These are phyloP conservation scores for Rhabdomys pumilio DNA, from an alignment of 2,797 vertebrate genomes.

Conservation along the genomic window DNA sequence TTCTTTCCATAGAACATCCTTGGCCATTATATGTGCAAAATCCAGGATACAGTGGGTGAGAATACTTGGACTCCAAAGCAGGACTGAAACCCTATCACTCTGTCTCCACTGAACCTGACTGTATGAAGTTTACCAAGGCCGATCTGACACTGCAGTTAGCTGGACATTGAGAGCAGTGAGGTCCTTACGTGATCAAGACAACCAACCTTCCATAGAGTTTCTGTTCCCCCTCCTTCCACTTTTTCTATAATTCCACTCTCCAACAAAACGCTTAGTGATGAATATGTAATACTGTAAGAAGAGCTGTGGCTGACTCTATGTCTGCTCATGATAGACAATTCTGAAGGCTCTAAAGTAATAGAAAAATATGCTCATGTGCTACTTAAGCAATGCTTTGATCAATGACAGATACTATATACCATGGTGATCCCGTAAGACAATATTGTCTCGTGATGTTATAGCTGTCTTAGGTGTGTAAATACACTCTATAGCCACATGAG, in stretches of 20 bases:
- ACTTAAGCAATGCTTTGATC: not conserved
- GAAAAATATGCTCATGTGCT: not conserved
- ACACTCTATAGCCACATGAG: not conserved
- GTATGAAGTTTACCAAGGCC: not conserved
- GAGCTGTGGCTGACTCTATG: not conserved
- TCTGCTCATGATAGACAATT: slow-evolving; percentile 3
- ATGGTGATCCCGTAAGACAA: not conserved
- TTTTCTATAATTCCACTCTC: not conserved
- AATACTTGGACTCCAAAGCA: not conserved
- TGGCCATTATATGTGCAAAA: not conserved
- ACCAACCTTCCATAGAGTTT: not conserved
- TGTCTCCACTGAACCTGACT: not conserved
- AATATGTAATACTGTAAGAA: not conserved
- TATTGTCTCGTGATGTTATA: not conserved
- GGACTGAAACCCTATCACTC: not conserved
- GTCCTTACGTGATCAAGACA: not conserved
- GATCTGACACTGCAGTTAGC: too few relatives aligned
- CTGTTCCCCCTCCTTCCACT: not conserved
- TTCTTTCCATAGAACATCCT: not conserved
- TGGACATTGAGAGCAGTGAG: not conserved
- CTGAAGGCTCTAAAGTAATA: not conserved
- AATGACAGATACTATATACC: too few relatives aligned
- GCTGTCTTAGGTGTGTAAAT: not conserved
- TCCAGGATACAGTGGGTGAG: not conserved
- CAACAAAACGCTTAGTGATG: not conserved